Evolutionary conservation across 2,797 vertebrate genomes (phyloP), one percentile per base, ranked within the genome.

Genomic region (Triplophysa yarkandensis): DNA sequence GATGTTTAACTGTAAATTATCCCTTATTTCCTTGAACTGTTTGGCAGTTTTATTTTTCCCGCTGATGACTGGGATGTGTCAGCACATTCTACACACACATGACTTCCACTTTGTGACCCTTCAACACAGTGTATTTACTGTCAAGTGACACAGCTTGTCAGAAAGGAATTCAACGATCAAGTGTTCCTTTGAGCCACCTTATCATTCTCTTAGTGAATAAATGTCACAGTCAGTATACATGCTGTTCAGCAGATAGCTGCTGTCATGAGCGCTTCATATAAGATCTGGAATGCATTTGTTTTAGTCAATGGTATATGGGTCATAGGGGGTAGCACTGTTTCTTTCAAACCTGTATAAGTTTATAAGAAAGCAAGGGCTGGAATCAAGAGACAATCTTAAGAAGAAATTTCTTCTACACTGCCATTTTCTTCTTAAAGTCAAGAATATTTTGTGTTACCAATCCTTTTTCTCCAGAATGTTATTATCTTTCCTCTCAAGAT

Each of bases 121-220:
- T 61, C 34, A 76, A 16, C 36, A n/a, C 48, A n/a, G 41, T 50
- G 36, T 21, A 34, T 34, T 19, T 36, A 3, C 57, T 52, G 55
- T 69, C 63, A 34, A 52, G 46, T 6, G 39, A 68, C 25, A 55
- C 23, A 63, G 27, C 58, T 55, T 61, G 41, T 50, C 39, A 60
- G 28, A 23, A 46, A 57, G 21, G 61, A 64, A 55, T 76, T 63
- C 34, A 52, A 25, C 62, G 23, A 48, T 76, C 74, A 43, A 58
- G 4, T 81, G 62, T 68, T 32, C 25, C 71, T 64, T 54, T 83
- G 74, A 80, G 76, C 82, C 52, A 78, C 82, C 80, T 84, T 84
- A 75, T 84, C 39, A 46, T 60, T 21, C 3, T 28, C 21, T 44
- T 11, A 23, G 17, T 71, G 2, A 6, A 72, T 74, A 68, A 32